These are phyloP conservation scores for Cossypha caffra DNA, from an alignment of 2,797 vertebrate genomes.

Conservation along the genomic window DNA sequence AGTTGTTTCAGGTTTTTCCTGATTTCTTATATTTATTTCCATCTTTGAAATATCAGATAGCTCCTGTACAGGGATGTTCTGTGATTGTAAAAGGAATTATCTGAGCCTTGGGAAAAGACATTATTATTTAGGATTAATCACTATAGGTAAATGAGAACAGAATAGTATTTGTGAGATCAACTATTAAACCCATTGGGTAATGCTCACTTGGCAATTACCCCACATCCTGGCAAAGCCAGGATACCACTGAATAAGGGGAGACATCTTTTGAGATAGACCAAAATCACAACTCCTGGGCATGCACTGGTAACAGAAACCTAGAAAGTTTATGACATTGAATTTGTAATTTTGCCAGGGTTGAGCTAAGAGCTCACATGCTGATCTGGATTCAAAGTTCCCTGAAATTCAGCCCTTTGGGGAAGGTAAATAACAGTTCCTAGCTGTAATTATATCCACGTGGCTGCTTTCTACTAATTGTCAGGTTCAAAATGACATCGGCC, in stretches of 20 bases:
- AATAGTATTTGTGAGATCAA: background rate
- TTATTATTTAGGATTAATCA: background rate
- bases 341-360: background rate
- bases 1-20: background rate
- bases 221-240: background rate
- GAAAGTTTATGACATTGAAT: background rate
- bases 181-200: fast-evolving
- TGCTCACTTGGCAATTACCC: background rate
- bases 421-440: slow-evolving; percentile 14
- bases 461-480: slow-evolving; percentile 32
- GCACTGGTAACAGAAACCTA: background rate
- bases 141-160: background rate
- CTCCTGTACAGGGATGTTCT: background rate
- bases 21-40: background rate
- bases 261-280: background rate
- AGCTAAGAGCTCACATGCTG: background rate
- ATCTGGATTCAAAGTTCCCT: background rate
- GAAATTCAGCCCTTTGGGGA: slow-evolving; percentile 17
- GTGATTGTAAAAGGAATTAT: background rate
- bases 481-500: background rate
- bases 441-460: slow-evolving; percentile 46
- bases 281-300: background rate
- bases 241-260: background rate
- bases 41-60: background rate
- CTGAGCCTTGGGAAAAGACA: background rate